Conservation (phyloP, 2,113 vertebrate species). For the Gasterosteus aculeatus region DNA sequence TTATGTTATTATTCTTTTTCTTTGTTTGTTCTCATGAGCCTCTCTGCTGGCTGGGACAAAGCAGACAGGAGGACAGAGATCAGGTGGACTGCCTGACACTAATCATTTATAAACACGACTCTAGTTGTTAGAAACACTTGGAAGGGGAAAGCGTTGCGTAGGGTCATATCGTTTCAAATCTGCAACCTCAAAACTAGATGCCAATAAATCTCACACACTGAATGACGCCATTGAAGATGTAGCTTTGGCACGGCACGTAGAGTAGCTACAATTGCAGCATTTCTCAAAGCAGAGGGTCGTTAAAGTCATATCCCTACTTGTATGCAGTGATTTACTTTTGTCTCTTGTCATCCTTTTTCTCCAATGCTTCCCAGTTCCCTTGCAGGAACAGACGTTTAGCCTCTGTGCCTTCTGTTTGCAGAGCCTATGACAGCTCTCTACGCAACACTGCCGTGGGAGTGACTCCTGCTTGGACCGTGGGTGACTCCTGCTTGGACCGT, state of each 20-base stretch:
- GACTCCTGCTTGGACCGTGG: conserved; percentile 46
- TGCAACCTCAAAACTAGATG: background rate
- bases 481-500: conserved; percentile 49
- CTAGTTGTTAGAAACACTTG: too few relatives aligned
- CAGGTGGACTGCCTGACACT: too few relatives aligned
- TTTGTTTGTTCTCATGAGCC: too few relatives aligned
- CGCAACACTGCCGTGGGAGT: conserved; percentile 46
- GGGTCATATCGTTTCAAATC: too few relatives aligned
- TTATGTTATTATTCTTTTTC: too few relatives aligned
- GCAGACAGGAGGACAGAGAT: too few relatives aligned
- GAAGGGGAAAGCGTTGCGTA: too few relatives aligned
- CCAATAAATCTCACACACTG: background rate
- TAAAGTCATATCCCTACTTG: background rate
- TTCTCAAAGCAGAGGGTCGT: conserved; percentile 13
- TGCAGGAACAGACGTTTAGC: conserved; percentile 65
- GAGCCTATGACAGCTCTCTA: conserved; percentile 61
- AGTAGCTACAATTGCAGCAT: background rate
- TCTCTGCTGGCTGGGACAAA: too few relatives aligned
- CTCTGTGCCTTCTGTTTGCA: conserved; percentile 64
- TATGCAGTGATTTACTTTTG: conserved; percentile 27
- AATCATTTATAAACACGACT: too few relatives aligned
- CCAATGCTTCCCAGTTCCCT: conserved; percentile 36
- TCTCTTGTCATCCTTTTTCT: conserved; percentile 34
- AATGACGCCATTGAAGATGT: background rate
- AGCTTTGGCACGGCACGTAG: background rate